phyloP scores from a whole-genome alignment of 2,113 vertebrate genomes.

The Madoqua kirkii region DNA sequence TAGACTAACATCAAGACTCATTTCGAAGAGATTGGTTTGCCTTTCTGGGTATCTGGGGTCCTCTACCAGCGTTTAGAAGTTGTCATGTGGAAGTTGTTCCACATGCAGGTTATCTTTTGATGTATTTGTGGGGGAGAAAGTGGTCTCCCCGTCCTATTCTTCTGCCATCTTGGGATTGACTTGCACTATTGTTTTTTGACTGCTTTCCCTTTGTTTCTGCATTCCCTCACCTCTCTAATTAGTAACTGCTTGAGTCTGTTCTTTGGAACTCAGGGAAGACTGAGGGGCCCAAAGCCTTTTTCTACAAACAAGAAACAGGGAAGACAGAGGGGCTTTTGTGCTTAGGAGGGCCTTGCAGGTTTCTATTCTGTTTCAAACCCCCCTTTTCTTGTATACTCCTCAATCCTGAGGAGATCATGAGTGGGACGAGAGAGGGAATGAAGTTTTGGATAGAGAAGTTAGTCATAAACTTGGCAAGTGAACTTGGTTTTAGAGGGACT shows the following conservation, averaged over 20 bases:
- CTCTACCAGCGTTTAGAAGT: neutral
- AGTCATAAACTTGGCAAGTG: neutral
- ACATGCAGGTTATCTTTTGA: neutral
- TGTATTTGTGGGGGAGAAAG: neutral
- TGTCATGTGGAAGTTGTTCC: neutral
- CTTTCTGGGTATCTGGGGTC: neutral
- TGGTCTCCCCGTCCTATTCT: neutral
- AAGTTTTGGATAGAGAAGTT: neutral
- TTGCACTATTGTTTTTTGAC: neutral
- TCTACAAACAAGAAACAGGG: neutral
- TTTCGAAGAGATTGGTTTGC: neutral
- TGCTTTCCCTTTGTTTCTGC: neutral
- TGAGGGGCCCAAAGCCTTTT: neutral
- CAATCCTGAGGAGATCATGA: neutral
- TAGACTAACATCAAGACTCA: neutral
- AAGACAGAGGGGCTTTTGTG: neutral
- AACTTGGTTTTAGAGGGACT: neutral
- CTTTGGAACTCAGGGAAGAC: neutral
- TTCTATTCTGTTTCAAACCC: neutral
- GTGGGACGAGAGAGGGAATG: neutral
- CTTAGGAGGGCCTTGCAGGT: neutral
- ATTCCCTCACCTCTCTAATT: neutral
- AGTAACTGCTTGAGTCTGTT: neutral
- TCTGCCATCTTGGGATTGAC: neutral
- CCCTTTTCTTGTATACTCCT: neutral